These are phyloP conservation scores for Dorcus hopei DNA, from an alignment of 2,888 invertebrate species.

Conservation along the genomic window DNA sequence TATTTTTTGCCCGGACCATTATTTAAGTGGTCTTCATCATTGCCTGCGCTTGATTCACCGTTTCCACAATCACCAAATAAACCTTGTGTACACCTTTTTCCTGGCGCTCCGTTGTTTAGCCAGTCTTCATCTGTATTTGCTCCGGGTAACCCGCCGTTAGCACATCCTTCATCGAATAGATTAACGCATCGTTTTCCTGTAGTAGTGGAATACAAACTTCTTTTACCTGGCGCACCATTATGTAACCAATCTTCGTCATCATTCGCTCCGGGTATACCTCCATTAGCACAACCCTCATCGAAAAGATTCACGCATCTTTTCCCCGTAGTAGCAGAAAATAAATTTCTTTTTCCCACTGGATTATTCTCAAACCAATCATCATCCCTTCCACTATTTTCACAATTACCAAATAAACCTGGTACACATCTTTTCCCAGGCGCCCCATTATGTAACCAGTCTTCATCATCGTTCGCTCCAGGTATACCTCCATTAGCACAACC, in stretches of 20 bases:
- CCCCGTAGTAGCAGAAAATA: too few species aligned
- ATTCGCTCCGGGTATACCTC: slow-evolving; percentile 2
- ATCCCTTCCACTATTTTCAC: background rate
- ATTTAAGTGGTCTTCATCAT: background rate
- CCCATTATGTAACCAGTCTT: slow-evolving; percentile 7
- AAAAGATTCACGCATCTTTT: too few species aligned
- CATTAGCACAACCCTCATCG: too few species aligned
- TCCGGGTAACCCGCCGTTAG: background rate
- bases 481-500: background rate
- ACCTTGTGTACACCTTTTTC: background rate
- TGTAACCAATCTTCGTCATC: slow-evolving; percentile 8
- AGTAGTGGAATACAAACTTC: background rate
- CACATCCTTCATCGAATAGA: slow-evolving; percentile 3
- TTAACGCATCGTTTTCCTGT: slow-evolving; percentile 8
- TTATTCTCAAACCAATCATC: slow-evolving; percentile 3
- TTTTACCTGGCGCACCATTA: slow-evolving; percentile 6
- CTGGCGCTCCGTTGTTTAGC: background rate
- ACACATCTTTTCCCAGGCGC: background rate
- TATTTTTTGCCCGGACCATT: too few species aligned
- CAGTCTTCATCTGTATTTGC: background rate
- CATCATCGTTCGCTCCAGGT: slow-evolving; percentile 3
- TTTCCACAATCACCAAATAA: too few species aligned
- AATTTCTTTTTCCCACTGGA: slow-evolving; percentile 5
- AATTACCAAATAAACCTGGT: background rate
- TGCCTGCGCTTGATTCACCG: background rate